Percentiles rank a stretch among this genome's conserved stretches.
Conservation (phyloP, 2,797 vertebrate species). For the Eulemur rubriventer region DNA sequence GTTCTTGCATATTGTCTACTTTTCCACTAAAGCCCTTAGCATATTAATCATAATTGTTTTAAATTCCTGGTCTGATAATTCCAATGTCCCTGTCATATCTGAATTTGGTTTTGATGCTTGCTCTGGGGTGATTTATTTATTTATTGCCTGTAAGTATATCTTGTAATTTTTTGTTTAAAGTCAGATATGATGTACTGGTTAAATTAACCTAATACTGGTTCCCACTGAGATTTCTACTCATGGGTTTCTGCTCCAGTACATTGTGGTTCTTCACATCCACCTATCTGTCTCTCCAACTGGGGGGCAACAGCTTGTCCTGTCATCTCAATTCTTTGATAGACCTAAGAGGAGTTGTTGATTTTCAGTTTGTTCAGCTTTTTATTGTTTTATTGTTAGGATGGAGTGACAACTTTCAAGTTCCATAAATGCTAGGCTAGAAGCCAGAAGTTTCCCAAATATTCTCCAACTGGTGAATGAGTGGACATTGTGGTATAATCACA, state of each 20-base stretch:
- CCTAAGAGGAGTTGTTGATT: not conserved
- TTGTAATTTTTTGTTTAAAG: constrained; percentile 5
- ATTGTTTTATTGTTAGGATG: not conserved
- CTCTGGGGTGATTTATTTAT: not conserved
- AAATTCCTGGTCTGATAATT: not conserved
- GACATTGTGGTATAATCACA: not conserved
- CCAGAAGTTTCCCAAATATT: not conserved
- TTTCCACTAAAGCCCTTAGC: not conserved
- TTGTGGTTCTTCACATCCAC: not conserved
- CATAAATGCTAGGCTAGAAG: not conserved
- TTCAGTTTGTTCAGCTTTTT: not conserved
- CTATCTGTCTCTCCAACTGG: not conserved
- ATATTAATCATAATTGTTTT: not conserved
- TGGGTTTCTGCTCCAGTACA: not conserved
- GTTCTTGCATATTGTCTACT: not conserved
- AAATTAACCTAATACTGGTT: not conserved
- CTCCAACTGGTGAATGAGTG: not conserved
- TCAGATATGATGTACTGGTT: not conserved
- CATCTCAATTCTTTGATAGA: not conserved
- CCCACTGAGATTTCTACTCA: not conserved
- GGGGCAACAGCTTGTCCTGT: not conserved
- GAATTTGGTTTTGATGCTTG: not conserved
- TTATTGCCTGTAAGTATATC: not conserved
- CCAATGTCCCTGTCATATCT: not conserved
- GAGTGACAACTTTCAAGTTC: not conserved